Evolutionary conservation across 2,113 vertebrate species (phyloP), one percentile per base, ranked within the genome.

Genomic region (Poecilia latipinna): DNA sequence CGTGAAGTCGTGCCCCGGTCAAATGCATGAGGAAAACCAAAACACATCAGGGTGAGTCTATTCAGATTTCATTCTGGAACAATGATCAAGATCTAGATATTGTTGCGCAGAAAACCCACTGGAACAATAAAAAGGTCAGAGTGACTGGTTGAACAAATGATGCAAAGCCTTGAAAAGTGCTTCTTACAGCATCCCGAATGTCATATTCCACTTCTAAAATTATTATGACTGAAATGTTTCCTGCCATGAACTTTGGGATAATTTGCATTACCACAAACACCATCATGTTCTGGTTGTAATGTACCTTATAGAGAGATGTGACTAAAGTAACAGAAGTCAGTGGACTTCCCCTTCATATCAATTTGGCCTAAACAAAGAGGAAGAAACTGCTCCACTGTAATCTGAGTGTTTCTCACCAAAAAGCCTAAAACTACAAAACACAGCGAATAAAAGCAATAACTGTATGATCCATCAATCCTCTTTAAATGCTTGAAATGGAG

Each of bases 311-410:
- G 74, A 71, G 28, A 73, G 31, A 28, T 66, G 70, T 29, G 64
- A 75, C 48, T 10, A 61, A 37, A 42, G 76, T 8, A 80, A 78
- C 61, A 61, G 67, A 62, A 74, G 85, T 70, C 74, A 78, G 73
- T 77, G 81, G 87, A 92, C 54, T 88, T 90, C 84, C 88, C 83
- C 83, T 73, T 48, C 29, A 64, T 68, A 75, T 79, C 75, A 80
- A 39, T 69, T 70, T 31, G 82, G 70, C 78, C 60, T 57, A 68
- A 75, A 48, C 72, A 12, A 29, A 78, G 61, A 91, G 82, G 90
- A 88, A 92, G 89, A 84, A 92, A 91, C 84, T 86, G 68, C 73
- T 82, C 83, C 75, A 80, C 76, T 88, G 84, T 89, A 85, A 83
- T 80, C 80, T 76, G 82, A 73, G 76, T 77, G 71, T 68, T 79